Evolutionary conservation across 2,113 vertebrate species (phyloP), one percentile per base, ranked within the genome.

Genomic region (Alectura lathami): DNA sequence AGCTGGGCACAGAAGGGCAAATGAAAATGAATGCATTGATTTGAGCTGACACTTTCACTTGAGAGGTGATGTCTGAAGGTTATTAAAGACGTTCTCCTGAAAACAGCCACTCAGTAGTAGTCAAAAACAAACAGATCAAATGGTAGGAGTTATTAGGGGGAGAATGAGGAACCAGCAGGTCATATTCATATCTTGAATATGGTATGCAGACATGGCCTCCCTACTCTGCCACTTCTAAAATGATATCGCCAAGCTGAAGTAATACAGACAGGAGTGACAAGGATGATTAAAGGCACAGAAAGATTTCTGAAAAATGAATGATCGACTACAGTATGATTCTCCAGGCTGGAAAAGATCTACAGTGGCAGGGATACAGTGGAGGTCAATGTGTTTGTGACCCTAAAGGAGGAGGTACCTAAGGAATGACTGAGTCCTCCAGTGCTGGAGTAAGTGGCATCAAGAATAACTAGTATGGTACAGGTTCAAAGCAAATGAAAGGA

Each of bases 301-400:
- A 43, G 15, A 16, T 15, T 69, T 51, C 30, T 91, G 68, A 4
- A 76, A 64, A 53, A 2, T 1, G 4, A 51, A 15, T 34, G 36
- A 36, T 53, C 62, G 22, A 9, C 16, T 70, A 1, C 1, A 2
- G 0, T 40, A 1, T 0, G 0, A 6, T 47, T 90, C 8, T 63
- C 64, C 18, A 45, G 57, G 11, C n/a, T 90, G 43, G 16, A n/a
- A 30, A 47, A 63, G 26, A 23, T 21, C 62, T 75, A 13, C 18
- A 24, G 32, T 30, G 63, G 27, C 50, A 54, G 38, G 6, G 36
- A 4, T 47, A 0, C 10, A n/a, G 14, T 43, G 26, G 47, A 53
- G 12, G 3, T 45, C 23, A 42, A 1, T 17, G 29, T 17, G 23
- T 29, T 18, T 60, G 36, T 48, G 82, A 3, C 9, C 59, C 34